phyloP scores from a whole-genome alignment of 2,113 vertebrate genomes.

The Heterotilapia buettikoferi region DNA sequence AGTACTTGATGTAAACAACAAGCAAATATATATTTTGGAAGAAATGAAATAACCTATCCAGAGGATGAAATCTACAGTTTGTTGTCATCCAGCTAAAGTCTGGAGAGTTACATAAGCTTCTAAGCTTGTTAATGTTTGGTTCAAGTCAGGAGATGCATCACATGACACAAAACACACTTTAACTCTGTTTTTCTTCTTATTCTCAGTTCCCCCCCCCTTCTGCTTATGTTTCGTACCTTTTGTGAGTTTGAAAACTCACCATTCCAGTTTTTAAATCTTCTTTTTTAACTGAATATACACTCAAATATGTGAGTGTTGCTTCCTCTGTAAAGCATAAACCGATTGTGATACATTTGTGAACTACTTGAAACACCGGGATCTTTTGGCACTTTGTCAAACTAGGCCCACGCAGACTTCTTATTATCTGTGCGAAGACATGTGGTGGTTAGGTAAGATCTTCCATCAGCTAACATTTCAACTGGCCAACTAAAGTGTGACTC shows the following conservation, averaged over 20 bases:
- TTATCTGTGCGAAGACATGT: constrained; percentile 24
- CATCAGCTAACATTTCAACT: constrained; percentile 3
- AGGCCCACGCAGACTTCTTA: constrained; percentile 24
- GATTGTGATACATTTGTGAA: constrained; percentile 50
- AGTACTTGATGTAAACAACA: constrained; percentile 66
- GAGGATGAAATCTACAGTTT: constrained; percentile 43
- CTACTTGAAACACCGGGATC: constrained; percentile 25
- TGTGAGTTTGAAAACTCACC: neutral
- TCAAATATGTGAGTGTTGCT: constrained; percentile 2
- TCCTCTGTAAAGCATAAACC: constrained; percentile 71
- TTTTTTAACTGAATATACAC: neutral
- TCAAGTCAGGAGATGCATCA: constrained; percentile 24
- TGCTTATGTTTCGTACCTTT: constrained; percentile 50
- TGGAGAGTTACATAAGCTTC: neutral
- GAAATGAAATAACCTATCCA: constrained; percentile 14
- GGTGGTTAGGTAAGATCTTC: constrained; percentile 9
- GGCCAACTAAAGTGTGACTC: constrained; percentile 21
- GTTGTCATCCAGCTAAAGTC: constrained; percentile 8
- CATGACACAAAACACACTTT: neutral
- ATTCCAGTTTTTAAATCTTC: neutral
- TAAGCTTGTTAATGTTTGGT: constrained; percentile 24
- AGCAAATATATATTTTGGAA: constrained; percentile 38
- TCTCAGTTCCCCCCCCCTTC: neutral
- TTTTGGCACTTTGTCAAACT: constrained; percentile 70
- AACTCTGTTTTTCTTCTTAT: neutral